Evolutionary conservation across 2,888 invertebrate genomes (phyloP), one percentile per base, ranked within the genome.

Genomic region (Phaonia tiefii): DNA sequence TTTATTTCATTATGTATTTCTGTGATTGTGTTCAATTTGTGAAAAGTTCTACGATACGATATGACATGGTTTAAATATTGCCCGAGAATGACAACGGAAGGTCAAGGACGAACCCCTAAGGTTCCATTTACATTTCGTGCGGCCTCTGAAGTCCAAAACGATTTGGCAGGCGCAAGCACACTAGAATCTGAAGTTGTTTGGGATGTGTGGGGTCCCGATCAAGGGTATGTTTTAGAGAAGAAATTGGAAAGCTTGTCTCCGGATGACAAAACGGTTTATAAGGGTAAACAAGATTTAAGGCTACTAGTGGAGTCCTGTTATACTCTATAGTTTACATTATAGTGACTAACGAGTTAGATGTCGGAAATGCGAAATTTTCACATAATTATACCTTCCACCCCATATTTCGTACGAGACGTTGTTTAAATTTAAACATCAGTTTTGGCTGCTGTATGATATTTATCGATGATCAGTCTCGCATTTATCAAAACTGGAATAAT

Each of bases 401-500:
- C 0, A 84, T 90, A 3, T 85, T 89, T 63, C 87, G 90, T 11
- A 83, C 87, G 2, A 86, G 89, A 20, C 90, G 89, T 82, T 90
- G 90, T 80, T 42, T 86, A 39, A 83, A 82, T 60, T 46, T 63
- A 20, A 79, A 76, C 65, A 83, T 71, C 69, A 89, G 88, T 69
- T 46, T 78, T 11, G 73, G 86, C 42, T 89, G 89, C 65, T 90
- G 90, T 77, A 89, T 89, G 87, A 75, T 91, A 83, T 87, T 87
- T 85, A 83, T 90, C 83, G 88, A 91, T 86, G 86, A 90, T 86
- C 83, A 85, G n/a, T 89, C 89, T 2, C 89, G 92, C 2, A 91
- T 91, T 1, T 92, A 92, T 85, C 83, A 89, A 74, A 89, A 89
- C 74, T 92, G 92, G 92, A 80, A 83, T 0, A 86, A 89, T n/a